Evolutionary conservation across 2,113 vertebrate species (phyloP), one percentile per base, ranked within the genome.

Genomic region (Melanocharis versteri): DNA sequence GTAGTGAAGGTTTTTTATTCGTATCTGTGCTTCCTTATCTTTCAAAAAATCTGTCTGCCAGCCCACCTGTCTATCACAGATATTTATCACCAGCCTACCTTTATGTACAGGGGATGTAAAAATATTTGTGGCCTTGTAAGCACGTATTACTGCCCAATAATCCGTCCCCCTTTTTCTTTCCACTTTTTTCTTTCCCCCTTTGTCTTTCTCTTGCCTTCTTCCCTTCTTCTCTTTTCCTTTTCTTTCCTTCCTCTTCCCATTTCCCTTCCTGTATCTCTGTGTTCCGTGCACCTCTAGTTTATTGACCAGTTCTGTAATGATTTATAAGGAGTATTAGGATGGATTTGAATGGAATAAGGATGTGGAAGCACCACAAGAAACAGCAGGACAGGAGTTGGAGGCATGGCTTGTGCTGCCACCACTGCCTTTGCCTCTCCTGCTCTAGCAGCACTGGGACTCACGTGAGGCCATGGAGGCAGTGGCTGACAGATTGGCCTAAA

Each of bases 371-470:
- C n/a, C 26, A 42, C 10, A 44, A 91, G 78, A 56, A 51, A 16
- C 11, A 73, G 66, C 65, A 68, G 60, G 53, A 68, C 28, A 18
- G 18, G 48, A 50, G 37, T 4, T 83, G 53, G 28, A 44, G 48
- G 31, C 51, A 5, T 9, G 15, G 18, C 26, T 68, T 39, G 3
- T 35, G 0, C 31, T 66, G 26, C 31, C 39, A 15, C 19, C 0
- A 0, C 27, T 82, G 57, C 44, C 12, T 1, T 53, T 77, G 26
- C 30, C 47, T 57, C 37, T 68, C 30, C 72, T 42, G 11, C 17
- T 5, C 35, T 9, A 37, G 61, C 42, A 84, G 39, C 75, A 24
- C 39, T 27, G 3, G 47, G 71, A 22, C 26, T 69, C 42, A 16
- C 35, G 53, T 12, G n/a, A 53, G 26, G 26, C 57, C 37, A 0